These are phyloP conservation scores for Hypsopygia costalis DNA, from an alignment of 2,888 invertebrate genomes.

Conservation along the genomic window DNA sequence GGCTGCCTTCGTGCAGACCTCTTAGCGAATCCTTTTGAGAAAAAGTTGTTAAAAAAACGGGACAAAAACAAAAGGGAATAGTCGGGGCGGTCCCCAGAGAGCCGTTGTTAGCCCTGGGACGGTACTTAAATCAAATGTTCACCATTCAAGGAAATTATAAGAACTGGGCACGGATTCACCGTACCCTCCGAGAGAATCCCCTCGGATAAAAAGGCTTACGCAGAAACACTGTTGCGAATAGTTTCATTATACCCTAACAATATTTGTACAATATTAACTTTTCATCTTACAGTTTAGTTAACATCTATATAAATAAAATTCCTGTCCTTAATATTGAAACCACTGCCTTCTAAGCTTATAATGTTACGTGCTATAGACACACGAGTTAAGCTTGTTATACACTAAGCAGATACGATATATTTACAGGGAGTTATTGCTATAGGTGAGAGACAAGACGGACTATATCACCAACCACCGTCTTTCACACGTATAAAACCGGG, in stretches of 20 bases:
- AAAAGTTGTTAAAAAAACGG: slow-evolving; percentile 69
- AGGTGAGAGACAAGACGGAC: no score
- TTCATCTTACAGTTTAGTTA: no score
- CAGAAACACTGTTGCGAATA: slow-evolving; percentile 47
- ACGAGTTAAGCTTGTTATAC: no score
- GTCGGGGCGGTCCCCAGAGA: slow-evolving; percentile 69
- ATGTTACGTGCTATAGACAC: no score
- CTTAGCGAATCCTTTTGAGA: slow-evolving; percentile 63
- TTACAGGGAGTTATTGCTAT: no score
- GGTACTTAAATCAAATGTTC: slow-evolving; percentile 78
- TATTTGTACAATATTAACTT: slow-evolving; percentile 8
- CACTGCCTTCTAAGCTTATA: no score
- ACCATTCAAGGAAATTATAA: slow-evolving; percentile 76
- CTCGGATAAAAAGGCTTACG: slow-evolving; percentile 61
- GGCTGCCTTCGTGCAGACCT: slow-evolving; percentile 48
- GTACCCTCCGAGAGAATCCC: slow-evolving; percentile 47
- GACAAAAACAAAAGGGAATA: slow-evolving; percentile 74
- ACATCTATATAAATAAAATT: no score
- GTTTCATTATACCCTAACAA: slow-evolving; percentile 38
- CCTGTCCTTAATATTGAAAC: no score
- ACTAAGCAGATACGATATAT: no score
- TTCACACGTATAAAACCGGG: no score
- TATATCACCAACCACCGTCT: no score
- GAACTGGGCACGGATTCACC: slow-evolving; percentile 63
- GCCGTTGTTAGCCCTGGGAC: slow-evolving; percentile 69